Evolutionary conservation across 1,140 invertebrate species (phyloP), one percentile per base, ranked within the genome.

Genomic region (Lanistes nyassanus): DNA sequence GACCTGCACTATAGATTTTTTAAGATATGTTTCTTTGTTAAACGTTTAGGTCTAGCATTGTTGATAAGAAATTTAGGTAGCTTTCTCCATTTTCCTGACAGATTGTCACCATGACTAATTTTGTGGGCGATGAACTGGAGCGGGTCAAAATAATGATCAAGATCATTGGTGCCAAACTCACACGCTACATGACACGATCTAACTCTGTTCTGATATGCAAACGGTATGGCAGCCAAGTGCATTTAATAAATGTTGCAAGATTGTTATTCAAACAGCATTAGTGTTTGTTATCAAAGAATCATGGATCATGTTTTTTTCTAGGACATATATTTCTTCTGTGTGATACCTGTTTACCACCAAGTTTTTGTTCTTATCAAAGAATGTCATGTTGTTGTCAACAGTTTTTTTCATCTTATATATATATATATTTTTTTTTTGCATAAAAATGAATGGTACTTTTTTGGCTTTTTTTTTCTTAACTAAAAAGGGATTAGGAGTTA

Each of bases 61-160:
- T n/a, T n/a, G n/a, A n/a, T n/a, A 6, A 47, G 42, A 47, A 9
- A 47, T 47, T 47, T 47, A 42, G 13, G 42, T 47, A 13, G 9
- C 42, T 13, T 47, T 16, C 42, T 47, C 19, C 2, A 13, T 47
- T 47, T 47, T 47, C 19, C 42, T 47, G 83, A 21, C 77, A 90
- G 85, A 89, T 92, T 26, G 94, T 97, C 74, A 93, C 94, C 4
- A 90, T 95, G 11, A 94, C 95, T 53, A 96, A 96, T 62, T 98
- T 97, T 89, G 92, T 94, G 78, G 93, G 92, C 16, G 94, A 96
- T 66, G 96, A 98, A 85, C 88, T 95, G 3, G 89, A 91, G 9
- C 91, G 94, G 62, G 90, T 98, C n/a, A 94, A 94, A 83, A 83
- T 90, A 56, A 96, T 98, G 93, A 92, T 97, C n/a, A 91, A 93